phyloP scores from a whole-genome alignment of 2,113 vertebrate genomes.

The Stigmatopora nigra region DNA sequence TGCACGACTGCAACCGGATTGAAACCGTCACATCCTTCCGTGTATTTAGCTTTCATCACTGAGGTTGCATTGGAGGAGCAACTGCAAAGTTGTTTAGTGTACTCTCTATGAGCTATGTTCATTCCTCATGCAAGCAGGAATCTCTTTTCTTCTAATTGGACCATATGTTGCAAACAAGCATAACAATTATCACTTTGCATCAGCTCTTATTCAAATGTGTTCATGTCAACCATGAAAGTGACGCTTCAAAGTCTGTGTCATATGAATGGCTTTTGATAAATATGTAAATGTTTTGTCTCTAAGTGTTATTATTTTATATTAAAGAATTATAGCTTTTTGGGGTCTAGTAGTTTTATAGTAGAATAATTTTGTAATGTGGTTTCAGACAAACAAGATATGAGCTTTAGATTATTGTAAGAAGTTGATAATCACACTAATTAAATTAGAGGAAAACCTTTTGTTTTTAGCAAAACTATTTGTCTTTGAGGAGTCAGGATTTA shows the following conservation, averaged over 20 bases:
- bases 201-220: slow-evolving; percentile 8
- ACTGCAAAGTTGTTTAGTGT: slow-evolving; percentile 17
- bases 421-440: neutral
- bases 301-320: no score
- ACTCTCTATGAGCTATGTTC: slow-evolving; percentile 24
- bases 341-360: neutral
- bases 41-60: slow-evolving; percentile 5
- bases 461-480: neutral
- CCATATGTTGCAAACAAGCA: slow-evolving; percentile 23
- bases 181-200: slow-evolving; percentile 17
- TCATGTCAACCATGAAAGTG: slow-evolving; percentile 27
- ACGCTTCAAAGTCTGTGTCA: slow-evolving; percentile 55
- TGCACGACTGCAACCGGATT: slow-evolving; percentile 34
- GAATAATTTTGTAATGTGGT: neutral
- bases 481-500: neutral
- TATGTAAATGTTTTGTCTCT: slow-evolving; percentile 63
- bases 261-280: slow-evolving; percentile 50
- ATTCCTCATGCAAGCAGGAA: slow-evolving; percentile 42
- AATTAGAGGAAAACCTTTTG: no score
- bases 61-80: slow-evolving; percentile 24
- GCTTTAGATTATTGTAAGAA: neutral
- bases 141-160: slow-evolving; percentile 32
- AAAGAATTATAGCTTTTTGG: neutral
- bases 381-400: neutral
- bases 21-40: slow-evolving; percentile 16